Evolutionary conservation across 2,797 vertebrate species (phyloP), one percentile per base, ranked within the genome.

Genomic region (Paguma larvata): DNA sequence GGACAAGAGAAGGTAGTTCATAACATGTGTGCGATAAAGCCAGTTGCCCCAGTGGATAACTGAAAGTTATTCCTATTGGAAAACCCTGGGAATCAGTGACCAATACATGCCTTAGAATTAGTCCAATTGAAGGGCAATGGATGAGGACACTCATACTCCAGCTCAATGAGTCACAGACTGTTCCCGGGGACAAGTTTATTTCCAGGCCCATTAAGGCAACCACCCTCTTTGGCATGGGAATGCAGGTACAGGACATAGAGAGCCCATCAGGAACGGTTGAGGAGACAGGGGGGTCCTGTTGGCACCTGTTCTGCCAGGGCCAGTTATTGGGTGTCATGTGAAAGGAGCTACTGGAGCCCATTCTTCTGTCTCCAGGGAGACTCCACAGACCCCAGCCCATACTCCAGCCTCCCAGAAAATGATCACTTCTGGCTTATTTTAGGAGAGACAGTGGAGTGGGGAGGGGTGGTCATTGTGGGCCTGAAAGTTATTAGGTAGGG

Each of bases 191-290:
- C 38, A 3, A 32, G n/a, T 62, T 68, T 51, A 46, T 63, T 85
- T 53, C 18, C 65, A 59, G 27, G 12, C 13, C 63, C 46, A 59
- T 72, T 82, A 62, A 80, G 32, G 21, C 48, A 85, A 41, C 8
- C 4, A 67, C 18, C 83, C 27, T 62, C 77, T n/a, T 78, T 32
- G 9, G 1, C 32, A 30, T 53, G 32, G 32, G 19, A 11, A n/a
- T 6, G 1, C 30, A 32, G 1, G 0, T 1, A 9, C 8, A 12
- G 30, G 15, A 32, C 13, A 1, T 2, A 30, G n/a, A 78, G n/a
- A 41, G 12, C 30, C 27, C 18, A 48, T 38, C 32, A 38, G 67
- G 19, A 65, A 48, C 16, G 27, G n/a, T 11, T 65, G 53, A 63
- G 88, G 48, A 59, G 13, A 3, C 21, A 21, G 8, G 4, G 38